Evolutionary conservation across 1,140 invertebrate species (phyloP).

Genomic region (Tribolium castaneum): DNA sequence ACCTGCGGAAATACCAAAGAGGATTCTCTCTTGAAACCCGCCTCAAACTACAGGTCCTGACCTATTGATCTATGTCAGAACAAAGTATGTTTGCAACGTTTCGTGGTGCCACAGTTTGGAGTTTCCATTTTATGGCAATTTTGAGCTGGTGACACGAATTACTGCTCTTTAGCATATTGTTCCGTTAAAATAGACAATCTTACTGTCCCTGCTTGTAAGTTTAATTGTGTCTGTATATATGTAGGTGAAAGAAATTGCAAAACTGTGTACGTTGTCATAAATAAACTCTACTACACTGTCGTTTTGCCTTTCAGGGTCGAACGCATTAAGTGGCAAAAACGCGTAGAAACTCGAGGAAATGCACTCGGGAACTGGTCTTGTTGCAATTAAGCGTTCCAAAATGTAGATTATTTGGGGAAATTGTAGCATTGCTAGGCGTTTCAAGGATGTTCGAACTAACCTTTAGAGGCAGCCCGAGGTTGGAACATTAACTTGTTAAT

Average conservation of each 20-base stretch:
- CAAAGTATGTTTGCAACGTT: not conserved
- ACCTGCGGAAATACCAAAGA: slow-evolving; percentile 14
- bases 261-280: slow-evolving; percentile 23
- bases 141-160: slow-evolving; percentile 25
- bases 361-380: not conserved
- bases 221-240: slow-evolving; percentile 28
- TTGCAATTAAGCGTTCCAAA: not conserved
- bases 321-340: slow-evolving; percentile 28
- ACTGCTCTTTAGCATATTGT: slow-evolving; percentile 6
- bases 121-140: slow-evolving; percentile 14
- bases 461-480: not conserved
- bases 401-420: slow-evolving; percentile 13
- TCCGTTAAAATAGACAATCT: slow-evolving; percentile 4
- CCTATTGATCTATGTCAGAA: slow-evolving; percentile 13
- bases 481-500: not conserved
- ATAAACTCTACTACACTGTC: slow-evolving; percentile 23
- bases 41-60: slow-evolving; percentile 15
- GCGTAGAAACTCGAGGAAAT: slow-evolving; percentile 13
- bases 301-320: slow-evolving; percentile 26
- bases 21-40: not conserved
- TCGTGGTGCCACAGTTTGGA: not conserved
- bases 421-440: not conserved
- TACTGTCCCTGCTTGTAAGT: not conserved
- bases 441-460: not conserved
- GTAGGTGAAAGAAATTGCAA: slow-evolving; percentile 32